phyloP scores from a whole-genome alignment of 2,888 invertebrate genomes.

The Galeopsomyia nigrocyanea region DNA sequence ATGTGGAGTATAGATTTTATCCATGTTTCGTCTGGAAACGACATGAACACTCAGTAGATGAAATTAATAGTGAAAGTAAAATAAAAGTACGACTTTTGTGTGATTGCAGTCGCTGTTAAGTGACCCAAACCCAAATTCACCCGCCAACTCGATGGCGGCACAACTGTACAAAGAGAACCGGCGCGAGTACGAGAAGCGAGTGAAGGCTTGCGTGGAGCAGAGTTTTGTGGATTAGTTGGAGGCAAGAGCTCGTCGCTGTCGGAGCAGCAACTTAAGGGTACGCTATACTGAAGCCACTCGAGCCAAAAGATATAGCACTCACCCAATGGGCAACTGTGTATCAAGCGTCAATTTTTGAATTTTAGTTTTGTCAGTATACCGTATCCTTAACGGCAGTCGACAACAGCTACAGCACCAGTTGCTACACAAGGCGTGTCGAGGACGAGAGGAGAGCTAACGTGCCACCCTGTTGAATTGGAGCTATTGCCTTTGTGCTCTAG shows the following conservation, averaged over 20 bases:
- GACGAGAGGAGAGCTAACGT: constrained; percentile 47
- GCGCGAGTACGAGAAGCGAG: constrained; percentile 99
- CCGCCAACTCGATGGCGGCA: constrained; percentile 99
- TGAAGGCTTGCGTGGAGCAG: constrained; percentile 99
- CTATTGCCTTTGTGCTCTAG: constrained; percentile 48
- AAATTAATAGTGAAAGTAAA: constrained; percentile 30
- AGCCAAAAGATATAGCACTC: no score
- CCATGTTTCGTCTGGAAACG: no score
- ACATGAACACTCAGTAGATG: neutral
- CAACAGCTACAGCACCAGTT: constrained; percentile 52
- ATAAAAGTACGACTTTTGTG: constrained; percentile 58
- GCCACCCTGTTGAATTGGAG: constrained; percentile 46
- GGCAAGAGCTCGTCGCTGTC: constrained; percentile 53
- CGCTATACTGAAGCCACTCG: constrained; percentile 41
- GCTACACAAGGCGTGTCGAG: constrained; percentile 41
- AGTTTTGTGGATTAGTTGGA: constrained; percentile 93
- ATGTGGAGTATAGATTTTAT: no score
- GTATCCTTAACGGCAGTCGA: constrained; percentile 47
- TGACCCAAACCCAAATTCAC: constrained; percentile 99
- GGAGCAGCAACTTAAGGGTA: constrained; percentile 50
- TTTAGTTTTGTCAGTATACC: constrained; percentile 50
- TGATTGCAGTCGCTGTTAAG: constrained; percentile 95
- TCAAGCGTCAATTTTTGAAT: constrained; percentile 28
- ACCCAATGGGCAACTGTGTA: neutral
- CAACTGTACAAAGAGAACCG: constrained; percentile 99